A percentile compares a stretch with the other conserved stretches of the same genome.
These are phyloP conservation scores for Temnopleurus reevesii DNA, from an alignment of 53 echinoderm and acorn worm species.

Conservation along the genomic window DNA sequence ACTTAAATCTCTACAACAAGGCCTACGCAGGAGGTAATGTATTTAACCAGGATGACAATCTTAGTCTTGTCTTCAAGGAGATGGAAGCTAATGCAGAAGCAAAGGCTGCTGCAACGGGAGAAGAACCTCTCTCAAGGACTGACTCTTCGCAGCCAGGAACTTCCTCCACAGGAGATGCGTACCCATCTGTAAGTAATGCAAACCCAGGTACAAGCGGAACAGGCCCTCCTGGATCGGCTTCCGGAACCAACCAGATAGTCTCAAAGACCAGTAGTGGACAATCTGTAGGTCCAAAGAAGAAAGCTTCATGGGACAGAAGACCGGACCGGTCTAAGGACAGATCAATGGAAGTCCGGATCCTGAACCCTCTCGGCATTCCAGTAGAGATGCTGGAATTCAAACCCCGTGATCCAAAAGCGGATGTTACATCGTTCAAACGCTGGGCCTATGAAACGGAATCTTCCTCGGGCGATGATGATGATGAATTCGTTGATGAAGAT, in stretches of 20 bases:
- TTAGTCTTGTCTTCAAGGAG: not conserved
- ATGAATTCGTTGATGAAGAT: not conserved
- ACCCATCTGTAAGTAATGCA: not conserved
- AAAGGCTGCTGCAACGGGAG: not conserved
- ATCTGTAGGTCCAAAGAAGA: not conserved
- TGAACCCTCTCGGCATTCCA: conserved; percentile 35
- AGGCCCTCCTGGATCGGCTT: not conserved
- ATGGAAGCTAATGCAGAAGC: not conserved
- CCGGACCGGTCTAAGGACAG: not conserved
- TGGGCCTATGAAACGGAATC: not conserved
- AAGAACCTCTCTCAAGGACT: not conserved
- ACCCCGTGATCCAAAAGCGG: not conserved
- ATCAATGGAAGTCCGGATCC: not conserved
- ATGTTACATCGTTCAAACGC: not conserved
- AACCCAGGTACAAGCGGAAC: not conserved
- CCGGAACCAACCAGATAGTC: not conserved
- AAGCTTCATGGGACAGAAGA: not conserved
- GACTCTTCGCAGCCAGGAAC: not conserved
- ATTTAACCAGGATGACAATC: not conserved
- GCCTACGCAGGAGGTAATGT: not conserved
- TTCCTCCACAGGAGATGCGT: not conserved
- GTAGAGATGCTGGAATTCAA: conserved; percentile 13
- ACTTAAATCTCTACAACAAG: conserved; percentile 40
- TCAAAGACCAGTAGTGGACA: not conserved
- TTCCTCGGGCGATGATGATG: not conserved